These are phyloP conservation scores for Plutella xylostella DNA, from an alignment of 2,888 invertebrate species.

Conservation along the genomic window DNA sequence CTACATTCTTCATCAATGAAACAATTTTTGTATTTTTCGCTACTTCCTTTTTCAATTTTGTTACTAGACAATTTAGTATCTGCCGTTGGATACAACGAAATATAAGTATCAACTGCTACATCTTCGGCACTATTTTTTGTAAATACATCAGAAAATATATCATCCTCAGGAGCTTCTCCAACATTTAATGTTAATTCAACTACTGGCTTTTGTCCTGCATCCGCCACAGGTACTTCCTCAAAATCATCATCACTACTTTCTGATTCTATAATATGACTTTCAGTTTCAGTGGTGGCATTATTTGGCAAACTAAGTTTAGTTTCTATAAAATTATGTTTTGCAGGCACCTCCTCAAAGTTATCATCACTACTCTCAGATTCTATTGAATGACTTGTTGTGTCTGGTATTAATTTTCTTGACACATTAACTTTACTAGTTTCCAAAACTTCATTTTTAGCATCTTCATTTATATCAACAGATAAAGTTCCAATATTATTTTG, in stretches of 20 bases:
- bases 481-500: conserved; percentile 34
- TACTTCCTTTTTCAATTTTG: too few species aligned
- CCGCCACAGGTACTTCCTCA: conserved; percentile 59
- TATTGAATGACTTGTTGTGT: not conserved
- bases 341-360: not conserved
- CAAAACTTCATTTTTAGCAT: conserved; percentile 20
- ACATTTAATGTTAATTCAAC: conserved; percentile 56
- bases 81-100: too few species aligned
- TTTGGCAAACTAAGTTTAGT: too few species aligned
- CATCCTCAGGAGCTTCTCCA: conserved; percentile 53
- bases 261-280: too few species aligned
- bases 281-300: too few species aligned
- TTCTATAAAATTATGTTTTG: not conserved
- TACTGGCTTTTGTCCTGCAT: conserved; percentile 37
- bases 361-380: not conserved
- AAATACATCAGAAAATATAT: conserved; percentile 82
- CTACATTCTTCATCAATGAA: too few species aligned
- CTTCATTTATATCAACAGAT: conserved; percentile 35
- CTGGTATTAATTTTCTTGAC: not conserved
- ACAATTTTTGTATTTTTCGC: too few species aligned
- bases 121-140: conserved; percentile 12
- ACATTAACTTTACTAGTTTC: not conserved
- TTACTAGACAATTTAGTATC: too few species aligned
- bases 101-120: too few species aligned
- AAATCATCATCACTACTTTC: conserved; percentile 63